Evolutionary conservation across 2,113 vertebrate genomes (phyloP).

Genomic region (Scytalopus superciliaris): DNA sequence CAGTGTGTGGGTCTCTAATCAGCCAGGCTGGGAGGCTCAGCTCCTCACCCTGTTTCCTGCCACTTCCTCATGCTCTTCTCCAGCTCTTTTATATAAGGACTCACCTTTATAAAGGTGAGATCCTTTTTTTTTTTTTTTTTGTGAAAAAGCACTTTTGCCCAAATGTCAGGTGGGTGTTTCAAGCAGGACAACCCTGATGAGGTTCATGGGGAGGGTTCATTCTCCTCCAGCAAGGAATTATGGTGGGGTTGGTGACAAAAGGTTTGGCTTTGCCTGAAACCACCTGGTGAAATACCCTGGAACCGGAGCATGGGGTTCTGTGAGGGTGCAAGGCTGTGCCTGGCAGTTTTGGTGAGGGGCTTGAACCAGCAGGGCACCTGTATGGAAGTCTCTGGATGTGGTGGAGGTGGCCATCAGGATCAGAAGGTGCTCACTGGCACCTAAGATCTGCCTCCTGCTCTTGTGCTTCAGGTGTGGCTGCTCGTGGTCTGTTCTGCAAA

Average conservation of each 20-base stretch:
- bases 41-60: not conserved
- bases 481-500: not conserved
- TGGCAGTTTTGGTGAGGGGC: not conserved
- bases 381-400: not conserved
- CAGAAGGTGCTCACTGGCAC: not conserved
- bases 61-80: not conserved
- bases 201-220: not conserved
- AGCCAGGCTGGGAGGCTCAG: not conserved
- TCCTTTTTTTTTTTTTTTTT: no score
- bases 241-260: not conserved
- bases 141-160: not conserved
- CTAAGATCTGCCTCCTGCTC: no score
- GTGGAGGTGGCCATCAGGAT: not conserved
- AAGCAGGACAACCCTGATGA: not conserved
- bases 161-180: not conserved
- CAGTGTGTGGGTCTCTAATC: not conserved
- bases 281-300: not conserved
- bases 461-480: accelerated
- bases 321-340: not conserved
- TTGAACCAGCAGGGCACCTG: not conserved
- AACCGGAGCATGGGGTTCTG: not conserved
- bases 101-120: no score
- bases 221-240: not conserved
- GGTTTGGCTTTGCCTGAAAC: not conserved
- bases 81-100: not conserved